These are phyloP conservation scores for Orbicella faveolata DNA, from an alignment of 64 coral and sea anemone species.

Conservation along the genomic window DNA sequence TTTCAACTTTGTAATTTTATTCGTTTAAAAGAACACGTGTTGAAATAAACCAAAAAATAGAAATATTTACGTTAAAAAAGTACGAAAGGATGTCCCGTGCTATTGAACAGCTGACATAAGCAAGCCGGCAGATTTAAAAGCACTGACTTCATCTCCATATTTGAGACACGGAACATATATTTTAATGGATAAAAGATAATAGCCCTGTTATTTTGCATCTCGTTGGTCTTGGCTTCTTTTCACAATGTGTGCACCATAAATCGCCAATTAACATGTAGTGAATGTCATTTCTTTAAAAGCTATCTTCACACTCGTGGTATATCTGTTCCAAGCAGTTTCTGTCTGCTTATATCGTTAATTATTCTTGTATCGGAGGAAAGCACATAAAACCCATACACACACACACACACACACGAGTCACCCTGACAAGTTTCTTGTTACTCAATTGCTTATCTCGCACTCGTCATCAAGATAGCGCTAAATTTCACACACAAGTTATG, in stretches of 20 bases:
- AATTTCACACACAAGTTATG: constrained; percentile 26
- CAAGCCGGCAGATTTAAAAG: constrained; percentile 16
- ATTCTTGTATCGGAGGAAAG: neutral
- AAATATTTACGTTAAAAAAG: constrained; percentile 48
- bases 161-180: constrained; percentile 36
- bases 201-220: constrained; percentile 30
- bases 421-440: constrained; percentile 27
- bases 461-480: constrained; percentile 41
- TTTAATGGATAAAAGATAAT: constrained; percentile 34
- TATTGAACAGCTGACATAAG: constrained; percentile 36
- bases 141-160: constrained; percentile 27
- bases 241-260: constrained; percentile 46
- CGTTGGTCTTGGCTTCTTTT: constrained; percentile 4
- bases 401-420: neutral
- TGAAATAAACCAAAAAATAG: constrained; percentile 34
- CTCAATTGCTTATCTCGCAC: constrained; percentile 27
- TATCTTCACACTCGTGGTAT: constrained; percentile 24
- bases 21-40: constrained; percentile 29
- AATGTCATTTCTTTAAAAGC: constrained; percentile 48
- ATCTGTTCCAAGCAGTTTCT: constrained; percentile 11
- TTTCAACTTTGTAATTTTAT: constrained; percentile 35
- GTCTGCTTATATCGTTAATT: constrained; percentile 32
- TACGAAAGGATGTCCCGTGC: constrained; percentile 17
- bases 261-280: constrained; percentile 44
- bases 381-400: neutral